These are phyloP conservation scores for Strongylocentrotus purpuratus DNA, from an alignment of 35 echinoderm and acorn worm species.

Conservation along the genomic window DNA sequence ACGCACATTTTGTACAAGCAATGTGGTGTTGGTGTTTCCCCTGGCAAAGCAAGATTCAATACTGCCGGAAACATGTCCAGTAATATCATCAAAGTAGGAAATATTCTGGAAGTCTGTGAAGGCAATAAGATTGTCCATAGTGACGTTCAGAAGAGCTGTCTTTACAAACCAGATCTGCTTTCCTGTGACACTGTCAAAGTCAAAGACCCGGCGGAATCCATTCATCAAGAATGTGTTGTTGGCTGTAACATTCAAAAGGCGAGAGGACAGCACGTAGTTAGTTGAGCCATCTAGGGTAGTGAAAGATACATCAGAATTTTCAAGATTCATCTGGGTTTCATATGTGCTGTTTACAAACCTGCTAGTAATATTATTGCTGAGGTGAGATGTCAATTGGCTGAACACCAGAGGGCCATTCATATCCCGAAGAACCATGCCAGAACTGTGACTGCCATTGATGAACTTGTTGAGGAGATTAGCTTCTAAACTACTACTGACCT, in stretches of 20 bases:
- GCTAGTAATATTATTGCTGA: constrained; percentile 41
- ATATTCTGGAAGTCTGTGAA: constrained; percentile 47
- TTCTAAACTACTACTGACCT: constrained; percentile 2
- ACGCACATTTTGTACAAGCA: background rate
- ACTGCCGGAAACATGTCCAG: constrained; percentile 31
- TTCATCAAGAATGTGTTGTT: constrained; percentile 13
- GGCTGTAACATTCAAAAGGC: constrained; percentile 30
- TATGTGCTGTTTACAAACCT: constrained; percentile 37
- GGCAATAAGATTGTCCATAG: constrained; percentile 52
- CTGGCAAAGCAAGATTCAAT: constrained; percentile 40
- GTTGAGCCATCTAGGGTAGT: background rate
- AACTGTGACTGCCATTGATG: constrained; percentile 20
- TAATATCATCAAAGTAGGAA: constrained; percentile 53
- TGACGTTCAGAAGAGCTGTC: constrained; percentile 63
- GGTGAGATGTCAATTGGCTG: background rate
- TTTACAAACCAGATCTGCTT: constrained; percentile 51
- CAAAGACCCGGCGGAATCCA: constrained; percentile 49
- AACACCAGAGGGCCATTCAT: background rate
- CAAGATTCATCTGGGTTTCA: background rate
- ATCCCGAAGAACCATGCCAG: constrained; percentile 13
- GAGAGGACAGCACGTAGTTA: constrained; percentile 16
- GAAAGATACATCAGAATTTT: constrained; percentile 23
- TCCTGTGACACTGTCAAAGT: constrained; percentile 60
- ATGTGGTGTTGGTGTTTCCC: background rate
- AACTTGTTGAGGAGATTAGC: constrained; percentile 34